These are phyloP conservation scores for Amphibalanus amphitrite DNA, from an alignment of 1,140 invertebrate genomes.

Conservation along the genomic window DNA sequence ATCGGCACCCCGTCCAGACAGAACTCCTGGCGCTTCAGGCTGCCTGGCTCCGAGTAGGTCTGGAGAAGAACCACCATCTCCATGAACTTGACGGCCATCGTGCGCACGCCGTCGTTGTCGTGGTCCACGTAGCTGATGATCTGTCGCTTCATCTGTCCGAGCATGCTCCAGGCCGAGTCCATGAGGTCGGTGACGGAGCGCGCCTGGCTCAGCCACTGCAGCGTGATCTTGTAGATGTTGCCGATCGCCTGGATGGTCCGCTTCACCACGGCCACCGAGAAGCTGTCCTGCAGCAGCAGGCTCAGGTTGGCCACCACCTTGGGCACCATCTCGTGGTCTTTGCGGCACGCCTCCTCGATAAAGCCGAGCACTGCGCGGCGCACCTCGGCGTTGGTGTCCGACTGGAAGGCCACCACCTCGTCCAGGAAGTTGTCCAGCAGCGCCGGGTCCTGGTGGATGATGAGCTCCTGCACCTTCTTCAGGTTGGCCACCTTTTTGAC, in stretches of 20 bases:
- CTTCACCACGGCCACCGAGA: conserved; percentile 70
- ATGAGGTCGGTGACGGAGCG: conserved; percentile 51
- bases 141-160: conserved; percentile 59
- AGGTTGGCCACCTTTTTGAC: conserved; percentile 45
- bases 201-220: conserved; percentile 66
- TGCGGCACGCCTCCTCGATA: conserved; percentile 89
- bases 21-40: conserved; percentile 52
- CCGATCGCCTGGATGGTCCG: conserved; percentile 74
- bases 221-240: conserved; percentile 57
- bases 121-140: conserved; percentile 85
- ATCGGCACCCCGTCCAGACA: conserved; percentile 67
- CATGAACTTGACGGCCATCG: conserved; percentile 88
- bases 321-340: conserved; percentile 61
- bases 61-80: conserved; percentile 81
- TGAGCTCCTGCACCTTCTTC: conserved; percentile 66
- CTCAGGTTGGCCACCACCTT: conserved; percentile 59
- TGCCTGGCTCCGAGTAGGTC: conserved; percentile 54
- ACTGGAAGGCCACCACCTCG: conserved; percentile 73
- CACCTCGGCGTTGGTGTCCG: conserved; percentile 65
- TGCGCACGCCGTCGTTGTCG: conserved; percentile 89
- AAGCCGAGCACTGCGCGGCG: conserved; percentile 77
- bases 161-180: conserved; percentile 66
- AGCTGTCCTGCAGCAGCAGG: conserved; percentile 54
- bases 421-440: conserved; percentile 74
- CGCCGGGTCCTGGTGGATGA: conserved; percentile 61